Percentiles rank a stretch among this genome's conserved stretches.
Conservation (phyloP, 2,113 vertebrate species). For the Antennarius striatus region DNA sequence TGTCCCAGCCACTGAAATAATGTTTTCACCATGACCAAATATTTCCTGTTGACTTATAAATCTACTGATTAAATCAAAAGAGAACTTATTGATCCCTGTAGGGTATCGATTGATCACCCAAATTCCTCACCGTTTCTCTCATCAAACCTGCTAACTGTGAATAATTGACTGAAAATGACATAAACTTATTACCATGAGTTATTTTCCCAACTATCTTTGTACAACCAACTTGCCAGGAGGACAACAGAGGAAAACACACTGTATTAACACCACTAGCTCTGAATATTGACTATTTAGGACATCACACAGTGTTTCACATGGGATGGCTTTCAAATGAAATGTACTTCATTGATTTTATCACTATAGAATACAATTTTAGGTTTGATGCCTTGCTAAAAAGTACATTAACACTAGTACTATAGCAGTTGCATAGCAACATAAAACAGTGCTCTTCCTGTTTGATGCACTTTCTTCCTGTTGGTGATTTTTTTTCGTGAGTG, state of each 20-base stretch:
- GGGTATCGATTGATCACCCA: neutral
- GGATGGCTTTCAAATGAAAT: neutral
- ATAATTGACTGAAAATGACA: slow-evolving; percentile 1
- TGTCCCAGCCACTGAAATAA: too few species aligned
- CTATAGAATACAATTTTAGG: neutral
- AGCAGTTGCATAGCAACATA: neutral
- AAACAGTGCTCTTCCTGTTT: neutral
- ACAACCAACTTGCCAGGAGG: neutral
- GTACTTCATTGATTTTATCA: neutral
- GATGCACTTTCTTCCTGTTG: neutral
- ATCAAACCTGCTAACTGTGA: neutral
- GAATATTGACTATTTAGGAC: slow-evolving; percentile 4
- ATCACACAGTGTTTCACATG: neutral
- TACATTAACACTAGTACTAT: neutral
- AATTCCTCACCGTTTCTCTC: neutral
- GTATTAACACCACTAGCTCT: neutral
- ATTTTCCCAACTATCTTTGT: neutral
- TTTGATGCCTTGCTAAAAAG: slow-evolving; percentile 4
- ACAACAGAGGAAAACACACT: neutral
- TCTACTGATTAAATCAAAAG: neutral
- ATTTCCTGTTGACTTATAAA: neutral
- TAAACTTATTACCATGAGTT: neutral
- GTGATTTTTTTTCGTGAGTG: neutral
- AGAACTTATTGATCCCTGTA: slow-evolving; percentile 21
- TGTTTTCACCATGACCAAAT: neutral